Evolutionary conservation across 2,888 invertebrate species (phyloP), one percentile per base, ranked within the genome.

Genomic region (Crepidodera aurea): DNA sequence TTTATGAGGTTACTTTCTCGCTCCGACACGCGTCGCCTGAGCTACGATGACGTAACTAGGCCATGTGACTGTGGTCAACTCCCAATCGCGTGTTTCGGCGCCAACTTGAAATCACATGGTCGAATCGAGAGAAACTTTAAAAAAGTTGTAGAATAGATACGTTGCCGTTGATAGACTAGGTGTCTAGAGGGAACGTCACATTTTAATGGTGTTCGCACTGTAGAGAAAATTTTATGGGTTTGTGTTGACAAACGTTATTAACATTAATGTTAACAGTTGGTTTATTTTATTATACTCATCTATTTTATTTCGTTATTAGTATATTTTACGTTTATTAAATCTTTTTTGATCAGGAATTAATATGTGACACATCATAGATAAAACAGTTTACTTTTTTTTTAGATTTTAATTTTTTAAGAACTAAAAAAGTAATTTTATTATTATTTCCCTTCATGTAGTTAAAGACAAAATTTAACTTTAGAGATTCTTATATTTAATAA

Each of bases 1-100:
- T 82, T 82, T 82, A 82, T 80, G 81, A 77, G 79, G 76, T 76
- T 77, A 78, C 78, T 76, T 77, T 81, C 81, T 80, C 80, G 77
- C 80, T 81, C 78, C 71, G 79, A 79, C 79, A 78, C 79, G 80
- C 79, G 79, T 73, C 77, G 73, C 72, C 71, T 71, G 69, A 71
- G 62, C 66, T 64, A 68, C 74, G 68, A 74, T 81, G 81, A 82
- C 81, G 82, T 81, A 80, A 80, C 72, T 69, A 66, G 71, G 75
- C 72, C 79, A 79, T 76, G 79, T 79, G 80, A 78, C 73, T 73
- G 71, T 71, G 75, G 73, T 69, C 72, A 68, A 75, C 78, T 75
- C 77, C 81, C 81, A 80, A 80, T 79, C 69, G 75, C 66, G 71
- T 71, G 73, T 76, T 79, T 79, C 75, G 79, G 80, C 81, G 81